Base-by-base conservation (phyloP, 2,113 vertebrate genomes). In the Pelodiscus sinensis region DNA sequence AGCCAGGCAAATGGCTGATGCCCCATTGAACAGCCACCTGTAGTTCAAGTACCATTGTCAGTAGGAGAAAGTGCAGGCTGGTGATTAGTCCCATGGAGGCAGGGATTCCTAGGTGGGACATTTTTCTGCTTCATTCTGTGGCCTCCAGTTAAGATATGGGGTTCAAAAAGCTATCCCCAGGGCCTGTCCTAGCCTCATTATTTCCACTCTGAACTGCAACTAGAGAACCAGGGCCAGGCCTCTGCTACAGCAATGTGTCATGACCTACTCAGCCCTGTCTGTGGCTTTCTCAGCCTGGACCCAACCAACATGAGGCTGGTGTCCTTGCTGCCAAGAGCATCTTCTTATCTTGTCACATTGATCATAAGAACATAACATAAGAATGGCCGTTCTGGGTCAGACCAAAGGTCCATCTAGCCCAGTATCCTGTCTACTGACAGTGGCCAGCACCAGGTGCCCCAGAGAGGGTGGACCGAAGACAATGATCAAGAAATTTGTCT, bases 141-240 rank as follows among this genome's bases (percentile, higher is more conserved):
- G 77, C 82, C 44, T 1, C 5, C 52, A 60, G 77, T 56, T 85
- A 2, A 29, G 60, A 78, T 71, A 73, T 35, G 14, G 29, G 29
- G 12, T 29, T 62, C 18, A 6, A 0, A 0, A 35, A 15, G 13
- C 44, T 68, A 24, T 6, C 52, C 54, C 52, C 7, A 27, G 73
- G 44, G 29, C 12, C 5, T 78, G 29, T 82, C n/a, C 55, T 24
- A 14, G 31, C 8, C 60, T 62, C 3, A 27, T 51, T 35, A 50
- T 82, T 25, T 86, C 71, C 3, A 0, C 21, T 8, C 4, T 8
- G 60, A 44, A 29, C 57, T 51, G 55, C 22, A 13, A n/a, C 51
- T 52, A 1, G 31, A 38, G 19, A 79, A 58, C n/a, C 24, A 44
- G 50, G 44, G 38, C 3, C n/a, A 11, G 9, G 14, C 10, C 22